Evolutionary conservation across 2,888 invertebrate species (phyloP), one percentile per base, ranked within the genome.

Genomic region (Hemithea aestivaria): DNA sequence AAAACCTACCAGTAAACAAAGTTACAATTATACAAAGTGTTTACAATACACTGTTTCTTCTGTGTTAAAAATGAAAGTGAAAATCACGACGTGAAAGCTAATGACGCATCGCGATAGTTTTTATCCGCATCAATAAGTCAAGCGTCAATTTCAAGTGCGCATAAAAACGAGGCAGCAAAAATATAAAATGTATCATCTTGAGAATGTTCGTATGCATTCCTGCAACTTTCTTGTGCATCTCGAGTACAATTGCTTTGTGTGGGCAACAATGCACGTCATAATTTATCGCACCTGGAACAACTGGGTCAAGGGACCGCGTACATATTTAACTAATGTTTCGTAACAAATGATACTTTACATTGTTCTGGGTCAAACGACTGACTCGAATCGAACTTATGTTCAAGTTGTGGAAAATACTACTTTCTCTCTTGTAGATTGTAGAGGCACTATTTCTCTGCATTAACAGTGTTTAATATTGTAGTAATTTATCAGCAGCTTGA

Each of bases 251-350:
- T 10, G 40, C 35, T 41, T 33, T 36, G 32, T 36, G 32, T 22
- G 26, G 23, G 22, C 35, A 27, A 37, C 40, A 39, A 43, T 35
- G 45, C 40, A 35, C 11, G 33, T 30, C 45, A 43, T 45, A 49
- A 47, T 45, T 51, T 37, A 47, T 48, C 40, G 40, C 48, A 51
- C 46, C 46, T 51, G 43, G 30, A 44, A 20, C 27, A 45, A 45
- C 27, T 53, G 42, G 53, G 50, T 46, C 53, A 53, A 53, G 53
- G 48, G 45, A 45, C 45, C 37, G 35, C 47, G 49, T 47, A 35
- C 49, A 52, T 49, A 47, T 49, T 52, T 52, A 45, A 49, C 41
- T 47, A 47, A 49, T 49, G 43, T 52, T 52, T 49, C 47, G 49
- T 52, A 49, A 49, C 49, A 43, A 47, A 34, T 42, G 20, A 37